Conservation (phyloP, 2,797 vertebrate species). For the Sebastes melanostomus region DNA sequence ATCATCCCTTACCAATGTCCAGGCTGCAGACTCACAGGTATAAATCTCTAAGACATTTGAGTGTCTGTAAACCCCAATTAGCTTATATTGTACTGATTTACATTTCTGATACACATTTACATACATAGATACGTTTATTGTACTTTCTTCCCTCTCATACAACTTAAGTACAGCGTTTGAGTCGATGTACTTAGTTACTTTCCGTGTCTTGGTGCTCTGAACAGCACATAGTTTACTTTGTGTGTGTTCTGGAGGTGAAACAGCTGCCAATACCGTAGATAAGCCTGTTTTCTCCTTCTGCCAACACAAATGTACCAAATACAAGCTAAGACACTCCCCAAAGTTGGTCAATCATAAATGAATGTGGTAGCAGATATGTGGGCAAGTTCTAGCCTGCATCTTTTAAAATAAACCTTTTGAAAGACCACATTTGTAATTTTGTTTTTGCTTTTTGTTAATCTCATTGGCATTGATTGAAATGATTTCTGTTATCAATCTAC, state of each 20-base stretch:
- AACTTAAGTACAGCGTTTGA: not conserved
- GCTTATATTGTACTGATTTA: not conserved
- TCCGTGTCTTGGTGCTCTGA: not conserved
- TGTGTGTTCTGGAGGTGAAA: constrained; percentile 7
- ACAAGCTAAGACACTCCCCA: constrained; percentile 8
- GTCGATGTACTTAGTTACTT: not conserved
- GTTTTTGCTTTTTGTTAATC: not conserved
- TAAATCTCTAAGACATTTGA: not conserved
- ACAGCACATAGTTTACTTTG: not conserved
- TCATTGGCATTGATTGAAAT: not conserved
- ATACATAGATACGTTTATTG: not conserved
- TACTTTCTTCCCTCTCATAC: not conserved
- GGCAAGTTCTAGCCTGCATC: not conserved
- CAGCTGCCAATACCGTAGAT: constrained; percentile 27
- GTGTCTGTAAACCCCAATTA: not conserved
- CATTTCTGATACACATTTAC: not conserved
- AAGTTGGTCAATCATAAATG: not conserved
- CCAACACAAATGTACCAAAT: constrained; percentile 17
- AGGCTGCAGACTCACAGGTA: constrained; percentile 62
- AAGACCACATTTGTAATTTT: not conserved
- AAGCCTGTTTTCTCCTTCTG: not conserved
- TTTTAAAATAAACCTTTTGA: not conserved
- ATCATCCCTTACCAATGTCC: constrained; percentile 4
- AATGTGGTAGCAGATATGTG: not conserved
- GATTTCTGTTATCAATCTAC: not conserved